Base-by-base conservation (phyloP, 2,797 vertebrate species). In the Phaenicophaeus curvirostris region DNA sequence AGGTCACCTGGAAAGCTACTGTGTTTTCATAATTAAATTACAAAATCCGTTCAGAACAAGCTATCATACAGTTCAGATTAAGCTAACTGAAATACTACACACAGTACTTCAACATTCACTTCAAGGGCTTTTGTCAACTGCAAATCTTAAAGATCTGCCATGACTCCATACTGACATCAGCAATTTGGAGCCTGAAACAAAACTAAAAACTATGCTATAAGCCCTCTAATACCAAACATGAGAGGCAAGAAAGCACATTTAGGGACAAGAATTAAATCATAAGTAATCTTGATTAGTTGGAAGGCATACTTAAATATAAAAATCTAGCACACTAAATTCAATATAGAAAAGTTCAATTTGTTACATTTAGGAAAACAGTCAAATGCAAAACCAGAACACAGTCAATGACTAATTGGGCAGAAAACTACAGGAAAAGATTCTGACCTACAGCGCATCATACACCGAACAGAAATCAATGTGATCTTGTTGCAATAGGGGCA, bases 1-100 rank as follows among this genome's bases (percentile, higher is more conserved):
- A 74, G 24, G 31, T 33, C 35, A 57, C 63, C 50, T 27, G 55
- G 25, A 85, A 68, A 72, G 51, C 17, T 62, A 37, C 28, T 9
- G 6, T 20, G 31, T 51, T 55, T 71, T 46, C 88, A 24, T 15
- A 5, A 61, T 33, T 30, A 55, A 53, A 59, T 23, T 15, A 77
- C 27, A 72, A 24, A 33, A 41, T 44, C 27, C 57, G 9, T 15
- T 50, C 33, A 33, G 30, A 69, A 39, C 67, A 87, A 61, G 33
- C 14, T 58, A 15, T 3, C 20, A 23, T 8, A 53, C 3, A 39
- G 39, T 39, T 39, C 39, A 39, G 39, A 62, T 6, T n/a, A 0
- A 86, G 42, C 39, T 67, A 53, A 85, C 28, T 30, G 54, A 78
- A 84, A 82, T 10, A 90, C 33, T 35, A 8, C 33, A 41, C 1